Evolutionary conservation across 2,888 invertebrate genomes (phyloP).

Genomic region (Pyrochroa serraticornis): DNA sequence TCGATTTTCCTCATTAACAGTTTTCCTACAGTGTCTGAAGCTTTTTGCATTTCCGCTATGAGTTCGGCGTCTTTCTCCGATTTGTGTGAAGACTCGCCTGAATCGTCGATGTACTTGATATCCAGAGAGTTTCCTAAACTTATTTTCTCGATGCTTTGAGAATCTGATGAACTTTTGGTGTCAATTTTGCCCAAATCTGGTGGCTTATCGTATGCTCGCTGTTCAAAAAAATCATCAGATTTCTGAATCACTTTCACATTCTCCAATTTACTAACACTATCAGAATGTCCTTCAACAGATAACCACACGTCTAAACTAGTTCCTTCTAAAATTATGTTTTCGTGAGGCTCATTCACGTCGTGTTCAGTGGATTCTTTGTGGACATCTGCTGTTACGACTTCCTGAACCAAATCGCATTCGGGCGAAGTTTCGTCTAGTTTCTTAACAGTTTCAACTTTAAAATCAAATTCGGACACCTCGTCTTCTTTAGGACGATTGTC

Average conservation of each 20-base stretch:
- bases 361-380: conserved; percentile 40
- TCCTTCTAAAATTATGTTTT: conserved; percentile 55
- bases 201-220: conserved; percentile 49
- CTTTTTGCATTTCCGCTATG: conserved; percentile 53
- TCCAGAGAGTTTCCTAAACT: conserved; percentile 57
- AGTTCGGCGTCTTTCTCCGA: conserved; percentile 55
- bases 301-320: conserved; percentile 59
- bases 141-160: conserved; percentile 52
- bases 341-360: conserved; percentile 40
- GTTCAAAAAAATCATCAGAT: conserved; percentile 58
- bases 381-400: conserved; percentile 44
- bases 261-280: conserved; percentile 52
- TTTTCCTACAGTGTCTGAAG: conserved; percentile 52
- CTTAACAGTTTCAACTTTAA: conserved; percentile 47
- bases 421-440: conserved; percentile 50
- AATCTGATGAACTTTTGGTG: conserved; percentile 56
- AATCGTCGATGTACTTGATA: conserved; percentile 57
- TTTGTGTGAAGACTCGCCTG: conserved; percentile 55
- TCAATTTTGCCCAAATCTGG: conserved; percentile 55
- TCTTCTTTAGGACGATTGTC: conserved; percentile 50
- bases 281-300: conserved; percentile 54
- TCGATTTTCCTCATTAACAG: conserved; percentile 52
- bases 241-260: conserved; percentile 53
- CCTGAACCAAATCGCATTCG: conserved; percentile 40
- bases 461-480: conserved; percentile 51